These are phyloP conservation scores for Orchestia grillus DNA, from an alignment of 1,140 invertebrate species.

Conservation along the genomic window DNA sequence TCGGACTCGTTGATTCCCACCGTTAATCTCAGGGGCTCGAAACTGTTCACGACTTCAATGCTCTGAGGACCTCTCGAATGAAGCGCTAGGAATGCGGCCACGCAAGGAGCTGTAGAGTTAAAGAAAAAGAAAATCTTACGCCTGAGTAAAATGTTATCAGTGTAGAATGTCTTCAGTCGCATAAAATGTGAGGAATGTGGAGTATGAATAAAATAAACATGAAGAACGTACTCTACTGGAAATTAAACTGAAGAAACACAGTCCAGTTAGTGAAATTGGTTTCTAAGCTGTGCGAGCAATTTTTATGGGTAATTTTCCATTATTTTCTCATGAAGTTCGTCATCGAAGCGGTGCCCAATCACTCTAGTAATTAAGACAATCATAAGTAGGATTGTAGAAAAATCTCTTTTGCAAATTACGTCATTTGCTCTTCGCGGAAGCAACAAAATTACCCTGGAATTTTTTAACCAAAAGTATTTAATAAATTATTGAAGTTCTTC, in stretches of 20 bases:
- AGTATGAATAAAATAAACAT: no score
- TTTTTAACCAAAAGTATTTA: no score
- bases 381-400: no score
- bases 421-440: no score
- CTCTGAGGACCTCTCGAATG: background rate
- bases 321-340: no score
- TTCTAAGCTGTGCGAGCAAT: background rate
- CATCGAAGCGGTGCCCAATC: no score
- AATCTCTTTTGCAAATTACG: no score
- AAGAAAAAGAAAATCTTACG: background rate
- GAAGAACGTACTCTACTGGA: background rate
- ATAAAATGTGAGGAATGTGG: background rate
- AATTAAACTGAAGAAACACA: background rate
- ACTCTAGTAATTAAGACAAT: no score
- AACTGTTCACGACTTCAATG: conserved; percentile 14
- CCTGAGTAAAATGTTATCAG: background rate
- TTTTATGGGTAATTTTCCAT: background rate
- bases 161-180: background rate
- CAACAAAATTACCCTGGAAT: no score
- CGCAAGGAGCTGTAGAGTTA: background rate
- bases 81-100: background rate
- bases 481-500: no score
- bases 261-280: background rate
- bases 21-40: background rate
- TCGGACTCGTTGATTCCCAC: background rate